A percentile compares a stretch with the other conserved stretches of the same genome.
Conservation (phyloP, 2,888 invertebrate species). For the Selenia dentaria region DNA sequence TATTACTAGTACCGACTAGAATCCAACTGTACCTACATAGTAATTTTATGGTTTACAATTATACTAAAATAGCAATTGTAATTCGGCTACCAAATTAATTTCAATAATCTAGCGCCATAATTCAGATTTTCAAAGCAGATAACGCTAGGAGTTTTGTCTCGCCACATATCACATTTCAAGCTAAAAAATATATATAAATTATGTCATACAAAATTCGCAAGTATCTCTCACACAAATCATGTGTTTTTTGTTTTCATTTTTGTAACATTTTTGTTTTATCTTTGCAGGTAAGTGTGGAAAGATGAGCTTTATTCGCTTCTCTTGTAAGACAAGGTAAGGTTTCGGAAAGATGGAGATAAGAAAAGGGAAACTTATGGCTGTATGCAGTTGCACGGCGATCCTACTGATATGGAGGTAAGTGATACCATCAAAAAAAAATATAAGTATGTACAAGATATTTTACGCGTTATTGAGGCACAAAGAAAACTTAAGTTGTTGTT, state of each 20-base stretch:
- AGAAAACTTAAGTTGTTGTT: too few species aligned
- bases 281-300: conserved; percentile 80
- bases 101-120: too few species aligned
- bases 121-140: too few species aligned
- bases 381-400: conserved; percentile 2
- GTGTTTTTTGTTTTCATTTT: conserved; percentile 31
- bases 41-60: too few species aligned
- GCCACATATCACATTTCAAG: too few species aligned
- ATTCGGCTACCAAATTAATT: too few species aligned
- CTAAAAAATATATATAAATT: conserved; percentile 11
- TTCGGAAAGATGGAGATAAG: conserved; percentile 11
- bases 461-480: too few species aligned
- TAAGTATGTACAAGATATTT: too few species aligned
- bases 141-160: too few species aligned
- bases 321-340: conserved; percentile 18
- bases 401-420: conserved; percentile 18
- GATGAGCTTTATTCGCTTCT: conserved; percentile 44
- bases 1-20: too few species aligned
- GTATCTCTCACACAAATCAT: conserved; percentile 35
- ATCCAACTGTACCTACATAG: too few species aligned
- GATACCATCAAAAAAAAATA: conserved; percentile 13
- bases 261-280: conserved; percentile 62
- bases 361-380: conserved; percentile 4
- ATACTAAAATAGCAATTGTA: too few species aligned
- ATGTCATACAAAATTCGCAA: conserved; percentile 34